Conservation (phyloP, 2,888 invertebrate genomes). For the Lymantria monacha region DNA sequence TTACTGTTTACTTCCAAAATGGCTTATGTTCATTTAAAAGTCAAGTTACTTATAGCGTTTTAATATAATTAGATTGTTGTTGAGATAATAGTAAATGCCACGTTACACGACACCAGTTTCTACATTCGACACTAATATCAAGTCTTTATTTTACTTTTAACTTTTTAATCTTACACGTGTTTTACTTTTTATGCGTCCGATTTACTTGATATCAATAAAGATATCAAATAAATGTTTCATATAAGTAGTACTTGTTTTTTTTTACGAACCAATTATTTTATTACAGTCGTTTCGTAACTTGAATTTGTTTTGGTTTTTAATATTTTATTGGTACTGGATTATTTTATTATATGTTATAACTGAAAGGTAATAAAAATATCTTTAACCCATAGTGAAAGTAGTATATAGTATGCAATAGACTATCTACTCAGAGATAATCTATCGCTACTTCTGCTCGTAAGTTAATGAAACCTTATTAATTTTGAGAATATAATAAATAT, state of each 20-base stretch:
- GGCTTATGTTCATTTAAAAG: conserved; percentile 49
- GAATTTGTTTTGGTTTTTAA: neutral
- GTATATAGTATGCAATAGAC: too few relatives aligned
- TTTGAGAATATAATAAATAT: too few relatives aligned
- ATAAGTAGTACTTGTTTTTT: conserved; percentile 6
- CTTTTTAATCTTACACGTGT: conserved; percentile 11
- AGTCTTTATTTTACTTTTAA: conserved; percentile 42
- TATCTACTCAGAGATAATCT: too few relatives aligned
- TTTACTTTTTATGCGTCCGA: conserved; percentile 9
- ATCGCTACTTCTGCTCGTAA: too few relatives aligned
- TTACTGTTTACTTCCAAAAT: conserved; percentile 52
- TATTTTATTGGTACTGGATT: too few relatives aligned
- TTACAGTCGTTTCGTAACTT: conserved; percentile 18
- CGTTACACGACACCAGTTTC: conserved; percentile 46
- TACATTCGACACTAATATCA: conserved; percentile 49
- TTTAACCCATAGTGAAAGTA: too few relatives aligned
- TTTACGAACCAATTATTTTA: conserved; percentile 6
- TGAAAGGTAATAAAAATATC: too few relatives aligned
- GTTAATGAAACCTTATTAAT: too few relatives aligned
- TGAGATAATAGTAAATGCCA: conserved; percentile 70
- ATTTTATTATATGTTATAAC: too few relatives aligned
- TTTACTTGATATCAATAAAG: conserved; percentile 6
- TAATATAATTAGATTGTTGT: conserved; percentile 61
- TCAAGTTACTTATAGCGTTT: conserved; percentile 52
- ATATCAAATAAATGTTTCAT: conserved; percentile 9